Conservation (phyloP, 2,113 vertebrate species). For the Heterocephalus glaber region DNA sequence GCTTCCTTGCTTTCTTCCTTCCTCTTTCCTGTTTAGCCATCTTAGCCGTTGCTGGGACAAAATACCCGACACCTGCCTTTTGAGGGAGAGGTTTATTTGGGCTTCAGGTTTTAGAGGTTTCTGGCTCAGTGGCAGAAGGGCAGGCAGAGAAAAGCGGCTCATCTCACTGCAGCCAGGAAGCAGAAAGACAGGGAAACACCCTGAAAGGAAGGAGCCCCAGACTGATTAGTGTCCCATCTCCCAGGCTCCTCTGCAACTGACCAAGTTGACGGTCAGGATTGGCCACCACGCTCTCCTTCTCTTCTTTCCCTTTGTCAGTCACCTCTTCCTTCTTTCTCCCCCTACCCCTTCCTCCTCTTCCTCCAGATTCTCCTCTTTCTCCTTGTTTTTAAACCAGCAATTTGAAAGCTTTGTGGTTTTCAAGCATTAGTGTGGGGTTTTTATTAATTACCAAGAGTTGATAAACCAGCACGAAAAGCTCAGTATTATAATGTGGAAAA, state of each 20-base stretch:
- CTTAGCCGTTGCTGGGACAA: not conserved
- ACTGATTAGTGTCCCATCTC: not conserved
- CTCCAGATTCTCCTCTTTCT: not conserved
- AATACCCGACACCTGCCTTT: not conserved
- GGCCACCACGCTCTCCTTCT: not conserved
- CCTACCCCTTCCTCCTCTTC: not conserved
- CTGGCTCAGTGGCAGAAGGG: not conserved
- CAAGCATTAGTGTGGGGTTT: not conserved
- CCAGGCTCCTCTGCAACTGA: not conserved
- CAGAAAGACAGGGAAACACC: not conserved
- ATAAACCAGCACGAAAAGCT: not conserved
- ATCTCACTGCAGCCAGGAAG: not conserved
- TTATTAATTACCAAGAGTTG: not conserved
- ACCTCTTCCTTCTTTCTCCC: rapidly evolving
- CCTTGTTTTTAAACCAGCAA: not conserved
- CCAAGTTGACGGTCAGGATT: no score
- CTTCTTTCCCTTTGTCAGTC: not conserved
- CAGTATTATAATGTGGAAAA: not conserved
- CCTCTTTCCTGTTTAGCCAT: not conserved
- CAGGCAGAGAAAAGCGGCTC: not conserved
- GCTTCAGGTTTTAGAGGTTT: not conserved
- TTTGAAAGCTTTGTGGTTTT: not conserved
- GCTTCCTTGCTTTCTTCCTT: rapidly evolving
- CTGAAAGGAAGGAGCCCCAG: not conserved
- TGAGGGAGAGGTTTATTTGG: not conserved